phyloP scores from a whole-genome alignment of 2,113 vertebrate genomes.

The Deroptyus accipitrinus region DNA sequence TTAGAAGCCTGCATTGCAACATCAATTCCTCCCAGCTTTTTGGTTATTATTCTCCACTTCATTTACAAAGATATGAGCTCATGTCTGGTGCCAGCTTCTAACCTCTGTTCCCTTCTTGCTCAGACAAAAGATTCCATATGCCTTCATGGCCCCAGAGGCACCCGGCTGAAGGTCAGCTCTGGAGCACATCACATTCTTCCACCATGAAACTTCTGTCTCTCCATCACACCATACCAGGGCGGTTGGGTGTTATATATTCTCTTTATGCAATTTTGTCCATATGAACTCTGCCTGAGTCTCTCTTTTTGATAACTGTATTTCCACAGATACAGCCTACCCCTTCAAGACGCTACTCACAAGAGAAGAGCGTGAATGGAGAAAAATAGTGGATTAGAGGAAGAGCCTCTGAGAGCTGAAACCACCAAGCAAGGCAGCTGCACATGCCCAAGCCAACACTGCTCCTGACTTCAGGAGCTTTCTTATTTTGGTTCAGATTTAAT shows the following conservation, averaged over 20 bases:
- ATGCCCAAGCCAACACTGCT: background rate
- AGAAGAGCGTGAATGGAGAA: background rate
- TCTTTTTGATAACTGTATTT: background rate
- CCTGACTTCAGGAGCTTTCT: background rate
- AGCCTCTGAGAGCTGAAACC: background rate
- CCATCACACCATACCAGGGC: background rate
- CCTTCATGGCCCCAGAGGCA: accelerated
- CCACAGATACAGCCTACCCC: background rate
- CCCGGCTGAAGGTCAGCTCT: background rate
- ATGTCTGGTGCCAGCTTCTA: background rate
- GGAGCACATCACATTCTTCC: background rate
- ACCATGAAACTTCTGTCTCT: background rate
- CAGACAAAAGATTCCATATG: background rate
- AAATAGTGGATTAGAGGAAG: background rate
- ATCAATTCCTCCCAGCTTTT: background rate
- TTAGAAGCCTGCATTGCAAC: background rate
- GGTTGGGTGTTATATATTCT: background rate
- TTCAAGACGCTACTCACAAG: background rate
- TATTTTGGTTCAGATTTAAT: background rate
- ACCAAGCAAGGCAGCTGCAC: background rate
- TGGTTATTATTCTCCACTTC: background rate
- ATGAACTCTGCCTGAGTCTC: background rate
- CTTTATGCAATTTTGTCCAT: background rate
- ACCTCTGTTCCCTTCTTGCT: background rate
- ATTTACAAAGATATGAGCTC: background rate